phyloP scores from a whole-genome alignment of 2,797 vertebrate species.

The Eulemur albifrons region DNA sequence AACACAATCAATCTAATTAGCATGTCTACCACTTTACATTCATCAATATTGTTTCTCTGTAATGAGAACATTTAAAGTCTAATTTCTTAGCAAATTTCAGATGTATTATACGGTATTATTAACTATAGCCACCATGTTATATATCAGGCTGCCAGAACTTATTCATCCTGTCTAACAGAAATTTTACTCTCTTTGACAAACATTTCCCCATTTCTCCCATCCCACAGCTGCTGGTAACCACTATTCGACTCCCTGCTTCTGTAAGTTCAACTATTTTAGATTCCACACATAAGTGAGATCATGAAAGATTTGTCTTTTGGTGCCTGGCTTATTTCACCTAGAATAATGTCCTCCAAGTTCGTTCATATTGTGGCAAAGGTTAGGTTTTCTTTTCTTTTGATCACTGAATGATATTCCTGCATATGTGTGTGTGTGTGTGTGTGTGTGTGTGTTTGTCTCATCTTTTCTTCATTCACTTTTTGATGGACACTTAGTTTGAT shows the following conservation, averaged over 20 bases:
- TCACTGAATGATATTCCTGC: neutral
- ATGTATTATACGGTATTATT: neutral
- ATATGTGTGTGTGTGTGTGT: neutral
- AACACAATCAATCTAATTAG: neutral
- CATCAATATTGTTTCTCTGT: neutral
- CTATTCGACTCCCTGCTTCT: neutral
- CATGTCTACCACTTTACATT: too few relatives aligned
- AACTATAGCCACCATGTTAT: neutral
- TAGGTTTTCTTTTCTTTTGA: neutral
- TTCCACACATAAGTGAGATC: neutral
- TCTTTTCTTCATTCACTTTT: neutral
- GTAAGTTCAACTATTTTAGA: neutral
- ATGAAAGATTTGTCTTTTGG: neutral
- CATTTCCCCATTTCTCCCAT: neutral
- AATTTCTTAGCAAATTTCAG: neutral
- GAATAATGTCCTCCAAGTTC: neutral
- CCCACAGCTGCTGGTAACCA: neutral
- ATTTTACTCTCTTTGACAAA: neutral
- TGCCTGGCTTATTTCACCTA: neutral
- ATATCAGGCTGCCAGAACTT: neutral
- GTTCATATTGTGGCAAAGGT: neutral
- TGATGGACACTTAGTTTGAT: neutral
- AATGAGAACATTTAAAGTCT: neutral
- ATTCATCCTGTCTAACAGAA: neutral
- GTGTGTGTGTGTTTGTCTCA: neutral